Evolutionary conservation across 2,797 vertebrate genomes (phyloP), one percentile per base, ranked within the genome.

Genomic region (Diplodus sargus): DNA sequence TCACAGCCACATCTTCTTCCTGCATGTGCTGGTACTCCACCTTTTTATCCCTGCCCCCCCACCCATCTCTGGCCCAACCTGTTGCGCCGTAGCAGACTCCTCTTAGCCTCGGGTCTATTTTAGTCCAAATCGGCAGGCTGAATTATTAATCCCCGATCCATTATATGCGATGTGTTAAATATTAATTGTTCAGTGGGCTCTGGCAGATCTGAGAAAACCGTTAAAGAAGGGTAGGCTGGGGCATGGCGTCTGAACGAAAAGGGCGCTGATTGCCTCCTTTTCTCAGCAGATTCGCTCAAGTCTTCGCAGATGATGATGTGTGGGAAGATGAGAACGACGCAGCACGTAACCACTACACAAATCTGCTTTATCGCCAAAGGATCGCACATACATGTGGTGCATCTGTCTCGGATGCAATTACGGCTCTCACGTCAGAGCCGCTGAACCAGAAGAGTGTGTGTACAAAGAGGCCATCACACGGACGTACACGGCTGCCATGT

Each of bases 61-160:
- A 75, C 83, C 83, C 74, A 66, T 77, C 62, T 79, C 84, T 74
- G 82, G 54, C 60, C 65, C 76, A 70, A 93, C 92, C 89, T 94
- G 91, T 94, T 92, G 91, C 82, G 60, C 79, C 61, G 61, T 52
- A 49, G 75, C 88, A 79, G 82, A 72, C 70, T 82, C 79, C 82
- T 82, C 90, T 81, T 82, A 82, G 78, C 88, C 88, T 84, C 45
- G 9, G 86, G 87, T 86, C 91, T 94, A 91, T 93, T 92, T 94
- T 90, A 89, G 90, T 89, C 79, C 71, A 92, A 93, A 95, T 94
- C 87, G 79, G 80, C 81, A 76, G 74, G 63, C 88, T 95, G 79
- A 92, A 95, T 95, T 93, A 94, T 95, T 95, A 83, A 95, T 91
- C 79, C 63, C n/a, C 25, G 54, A 90, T 92, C 92, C 87, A 91